These are phyloP conservation scores for Drosophila willistoni DNA, from an alignment of 1,140 invertebrate species.

Conservation along the genomic window DNA sequence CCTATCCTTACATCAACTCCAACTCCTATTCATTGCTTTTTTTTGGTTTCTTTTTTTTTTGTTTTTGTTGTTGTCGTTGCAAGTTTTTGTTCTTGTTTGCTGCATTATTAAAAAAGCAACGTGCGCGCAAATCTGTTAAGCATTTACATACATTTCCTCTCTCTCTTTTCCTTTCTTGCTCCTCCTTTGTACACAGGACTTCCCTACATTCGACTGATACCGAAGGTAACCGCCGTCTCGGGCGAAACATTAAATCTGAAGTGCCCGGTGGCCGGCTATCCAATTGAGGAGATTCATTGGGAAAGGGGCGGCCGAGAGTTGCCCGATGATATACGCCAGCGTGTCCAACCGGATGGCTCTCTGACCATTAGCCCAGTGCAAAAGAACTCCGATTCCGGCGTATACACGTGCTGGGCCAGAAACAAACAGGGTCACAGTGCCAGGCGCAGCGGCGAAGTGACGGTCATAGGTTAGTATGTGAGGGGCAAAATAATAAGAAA, in stretches of 20 bases:
- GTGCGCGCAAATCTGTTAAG: slow-evolving; percentile 66
- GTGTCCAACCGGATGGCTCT: slow-evolving; percentile 89
- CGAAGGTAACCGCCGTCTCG: slow-evolving; percentile 93
- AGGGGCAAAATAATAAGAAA: slow-evolving; percentile 12
- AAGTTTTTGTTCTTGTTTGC: slow-evolving; percentile 45
- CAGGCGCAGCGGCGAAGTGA: slow-evolving; percentile 88
- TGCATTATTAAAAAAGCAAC: slow-evolving; percentile 79
- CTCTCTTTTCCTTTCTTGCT: slow-evolving; percentile 9
- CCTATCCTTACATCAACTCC: neutral
- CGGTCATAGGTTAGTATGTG: slow-evolving; percentile 88
- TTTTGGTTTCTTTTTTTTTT: slow-evolving; percentile 19
- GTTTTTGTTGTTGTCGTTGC: slow-evolving; percentile 1
- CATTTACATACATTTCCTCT: slow-evolving; percentile 43
- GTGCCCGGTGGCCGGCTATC: slow-evolving; percentile 93
- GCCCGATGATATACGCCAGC: slow-evolving; percentile 92
- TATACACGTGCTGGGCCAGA: slow-evolving; percentile 90
- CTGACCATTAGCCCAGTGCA: slow-evolving; percentile 90
- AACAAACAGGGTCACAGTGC: slow-evolving; percentile 90
- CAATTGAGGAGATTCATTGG: slow-evolving; percentile 92
- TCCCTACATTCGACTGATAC: slow-evolving; percentile 92
- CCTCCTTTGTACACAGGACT: slow-evolving; percentile 85
- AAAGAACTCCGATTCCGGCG: slow-evolving; percentile 89
- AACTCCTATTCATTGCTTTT: neutral
- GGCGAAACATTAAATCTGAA: slow-evolving; percentile 90
- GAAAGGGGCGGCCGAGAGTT: slow-evolving; percentile 89